Base-by-base conservation (phyloP, 2,888 invertebrate genomes). In the Crioceris asparagi region DNA sequence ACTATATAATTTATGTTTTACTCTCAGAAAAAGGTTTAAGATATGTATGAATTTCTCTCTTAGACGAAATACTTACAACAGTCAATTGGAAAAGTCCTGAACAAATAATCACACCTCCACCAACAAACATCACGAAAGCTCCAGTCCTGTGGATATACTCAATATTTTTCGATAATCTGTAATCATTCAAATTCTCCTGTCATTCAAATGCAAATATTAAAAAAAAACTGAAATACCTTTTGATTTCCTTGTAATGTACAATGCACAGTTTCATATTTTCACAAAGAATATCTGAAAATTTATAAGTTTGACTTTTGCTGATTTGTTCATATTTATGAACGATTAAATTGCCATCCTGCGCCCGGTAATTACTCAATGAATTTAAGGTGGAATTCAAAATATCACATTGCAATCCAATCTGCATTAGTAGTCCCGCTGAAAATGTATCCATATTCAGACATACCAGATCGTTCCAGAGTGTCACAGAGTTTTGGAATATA, bases 371-470 rank as follows among this genome's bases (percentile, higher is more conserved):
- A 3, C 29, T 17, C 7, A 45, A 34, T 21, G 31, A 35, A 12
- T 39, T 36, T 17, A 45, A 42, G 10, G 38, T 42, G 1, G 23
- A 7, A 25, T 38, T 30, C 17, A 45, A 25, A 17, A 32, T 36
- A 17, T 45, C 45, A 19, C 45, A 45, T 23, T 45, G 45, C 15
- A 45, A 27, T 4, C 42, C 42, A 18, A 45, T 36, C 14, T 40
- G 38, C 35, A 42, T 40, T 12, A 42, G 8, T 6, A 45, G 17
- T 26, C 32, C 35, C 18, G 33, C 25, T 8, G 35, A 35, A 37
- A 42, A 45, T 4, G 36, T 32, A 29, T 36, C 39, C 17, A 42
- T 4, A 26, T 44, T 44, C 19, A 39, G 18, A 16, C 38, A 38
- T 3, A 39, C 29, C 16, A 45, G 5, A 3, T 25, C 32, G 10